Percentiles rank a stretch among this genome's conserved stretches.
These are phyloP conservation scores for human (Homo sapiens) DNA, from an alignment of 2,113 vertebrate genomes.

Conservation along the genomic window DNA sequence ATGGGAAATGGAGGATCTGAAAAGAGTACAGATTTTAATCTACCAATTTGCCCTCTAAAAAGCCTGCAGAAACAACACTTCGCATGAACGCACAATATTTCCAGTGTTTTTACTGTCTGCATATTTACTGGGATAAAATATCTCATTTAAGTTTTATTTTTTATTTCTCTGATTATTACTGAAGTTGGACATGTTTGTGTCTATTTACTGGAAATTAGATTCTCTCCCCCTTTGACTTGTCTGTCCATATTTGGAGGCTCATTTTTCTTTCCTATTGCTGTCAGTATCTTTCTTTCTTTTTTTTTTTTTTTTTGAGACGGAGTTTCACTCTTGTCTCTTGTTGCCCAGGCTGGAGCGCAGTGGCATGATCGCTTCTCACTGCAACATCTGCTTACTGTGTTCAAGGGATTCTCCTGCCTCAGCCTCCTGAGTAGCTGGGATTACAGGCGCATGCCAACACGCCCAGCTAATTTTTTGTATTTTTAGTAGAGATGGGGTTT, in stretches of 20 bases:
- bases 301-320: too few relatives aligned
- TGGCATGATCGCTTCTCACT: too few relatives aligned
- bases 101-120: not conserved
- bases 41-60: not conserved
- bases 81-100: not conserved
- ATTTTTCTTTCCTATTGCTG: conserved; percentile 5
- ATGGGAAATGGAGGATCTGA: not conserved
- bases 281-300: not conserved
- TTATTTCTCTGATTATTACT: conserved; percentile 1
- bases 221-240: not conserved
- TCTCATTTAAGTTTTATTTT: not conserved
- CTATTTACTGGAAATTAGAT: not conserved
- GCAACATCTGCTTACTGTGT: too few relatives aligned
- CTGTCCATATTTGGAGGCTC: not conserved
- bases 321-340: too few relatives aligned
- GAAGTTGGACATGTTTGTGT: not conserved
- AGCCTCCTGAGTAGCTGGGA: too few relatives aligned
- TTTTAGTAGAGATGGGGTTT: too few relatives aligned
- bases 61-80: not conserved
- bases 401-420: too few relatives aligned
- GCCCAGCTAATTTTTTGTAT: too few relatives aligned
- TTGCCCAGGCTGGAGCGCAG: too few relatives aligned
- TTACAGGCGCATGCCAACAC: too few relatives aligned
- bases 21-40: not conserved
- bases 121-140: not conserved